Base-by-base conservation (phyloP, 2,113 vertebrate species). In the Xiphophorus maculatus region DNA sequence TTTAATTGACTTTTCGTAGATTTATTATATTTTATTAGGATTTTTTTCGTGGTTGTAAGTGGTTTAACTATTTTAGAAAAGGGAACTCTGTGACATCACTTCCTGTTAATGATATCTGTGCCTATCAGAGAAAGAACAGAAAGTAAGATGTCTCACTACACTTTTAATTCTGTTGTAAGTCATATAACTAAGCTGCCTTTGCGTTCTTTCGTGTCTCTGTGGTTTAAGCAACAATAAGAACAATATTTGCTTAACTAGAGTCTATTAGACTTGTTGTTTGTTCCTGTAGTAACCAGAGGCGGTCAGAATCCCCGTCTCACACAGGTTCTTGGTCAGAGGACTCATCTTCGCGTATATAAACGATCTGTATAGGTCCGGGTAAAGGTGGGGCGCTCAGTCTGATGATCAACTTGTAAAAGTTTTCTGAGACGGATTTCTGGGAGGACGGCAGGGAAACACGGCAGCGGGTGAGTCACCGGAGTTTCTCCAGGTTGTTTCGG, bases 1-100 rank as follows among this genome's bases (percentile, higher is more conserved):
- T 48, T 48, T 15, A 48, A 19, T 17, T 15, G 6, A 19, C 42
- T 44, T 44, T 44, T 14, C 1, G 17, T 48, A 48, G 22, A 10
- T 58, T 58, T 58, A 58, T 25, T 58, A 1, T 58, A 58, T 11
- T n/a, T 51, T 25, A 51, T 51, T 5, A 8, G 8, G 5, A 7
- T 40, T 40, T 58, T 54, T 54, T 58, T n/a, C 22, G 5, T 58
- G 1, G 25, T 14, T 27, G 25, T 58, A 25, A 29, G 10, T 40
- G 17, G 15, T 40, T 42, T 29, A 30, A 28, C 19, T 29, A 35
- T 58, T 58, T n/a, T 6, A 58, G 5, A 9, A 58, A 58, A 33
- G 71, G 82, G 87, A 82, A 84, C 84, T 79, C 60, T 44, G 37
- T 89, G 86, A 91, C 90, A 4, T 91, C 90, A 92, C 44, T 42